phyloP scores from a whole-genome alignment of 2,113 vertebrate genomes.

The Talpa occidentalis region DNA sequence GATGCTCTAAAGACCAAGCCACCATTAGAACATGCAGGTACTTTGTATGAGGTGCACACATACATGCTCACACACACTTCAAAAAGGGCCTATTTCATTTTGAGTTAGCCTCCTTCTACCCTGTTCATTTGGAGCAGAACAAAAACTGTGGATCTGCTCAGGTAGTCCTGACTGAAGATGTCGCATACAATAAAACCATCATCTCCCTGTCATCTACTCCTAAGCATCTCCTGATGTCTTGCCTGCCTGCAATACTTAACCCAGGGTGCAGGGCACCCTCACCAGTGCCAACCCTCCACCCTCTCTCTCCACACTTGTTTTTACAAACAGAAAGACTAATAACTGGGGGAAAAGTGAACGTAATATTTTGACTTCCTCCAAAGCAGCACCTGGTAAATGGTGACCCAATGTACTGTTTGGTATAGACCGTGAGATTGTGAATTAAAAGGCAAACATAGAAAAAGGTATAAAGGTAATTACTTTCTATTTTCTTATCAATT shows the following conservation, averaged over 20 bases:
- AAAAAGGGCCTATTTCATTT: not conserved
- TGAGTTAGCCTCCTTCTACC: not conserved
- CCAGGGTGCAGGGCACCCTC: fast-evolving
- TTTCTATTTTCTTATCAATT: not conserved
- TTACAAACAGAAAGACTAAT: not conserved
- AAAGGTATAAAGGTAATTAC: not conserved
- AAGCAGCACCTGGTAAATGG: not conserved
- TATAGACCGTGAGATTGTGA: not conserved
- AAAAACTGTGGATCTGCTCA: not conserved
- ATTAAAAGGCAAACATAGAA: not conserved
- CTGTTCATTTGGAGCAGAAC: not conserved
- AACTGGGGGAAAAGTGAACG: not conserved
- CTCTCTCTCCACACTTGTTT: not conserved
- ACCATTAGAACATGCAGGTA: not conserved
- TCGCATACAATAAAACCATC: not conserved
- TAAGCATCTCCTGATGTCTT: not conserved
- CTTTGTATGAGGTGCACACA: not conserved
- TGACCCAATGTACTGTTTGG: not conserved
- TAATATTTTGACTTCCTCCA: not conserved
- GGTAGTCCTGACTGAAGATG: not conserved
- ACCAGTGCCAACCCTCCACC: not conserved
- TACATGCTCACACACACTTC: fast-evolving
- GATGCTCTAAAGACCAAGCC: not conserved
- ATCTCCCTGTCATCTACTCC: fast-evolving
- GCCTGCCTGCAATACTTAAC: not conserved